Evolutionary conservation across 2,797 vertebrate species (phyloP).

Genomic region (Parambassis ranga): DNA sequence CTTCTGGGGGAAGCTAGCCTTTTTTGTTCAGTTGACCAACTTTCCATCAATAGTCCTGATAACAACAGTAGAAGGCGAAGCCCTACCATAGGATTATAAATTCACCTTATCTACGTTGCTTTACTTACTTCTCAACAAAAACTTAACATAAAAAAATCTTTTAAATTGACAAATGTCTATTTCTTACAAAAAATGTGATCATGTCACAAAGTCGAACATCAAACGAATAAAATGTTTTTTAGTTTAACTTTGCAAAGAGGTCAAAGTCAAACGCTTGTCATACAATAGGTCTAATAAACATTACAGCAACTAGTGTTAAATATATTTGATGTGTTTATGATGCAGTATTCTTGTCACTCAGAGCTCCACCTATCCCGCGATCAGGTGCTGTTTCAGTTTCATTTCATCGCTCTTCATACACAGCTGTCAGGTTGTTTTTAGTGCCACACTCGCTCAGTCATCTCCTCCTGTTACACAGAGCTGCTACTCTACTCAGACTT

Average conservation of each 20-base stretch:
- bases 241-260: not conserved
- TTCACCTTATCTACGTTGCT: no score
- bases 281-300: not conserved
- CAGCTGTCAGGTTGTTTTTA: constrained; percentile 82
- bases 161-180: not conserved
- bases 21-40: not conserved
- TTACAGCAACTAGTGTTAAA: not conserved
- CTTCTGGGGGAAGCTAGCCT: not conserved
- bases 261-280: not conserved
- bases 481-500: constrained; percentile 21
- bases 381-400: constrained; percentile 52
- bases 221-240: not conserved
- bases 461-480: constrained; percentile 74
- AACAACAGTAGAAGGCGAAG: no score
- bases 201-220: no score
- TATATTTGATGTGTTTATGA: constrained; percentile 10
- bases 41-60: not conserved
- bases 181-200: not conserved
- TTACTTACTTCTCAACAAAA: no score
- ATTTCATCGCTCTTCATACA: constrained; percentile 43
- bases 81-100: no score
- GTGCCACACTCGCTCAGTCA: constrained; percentile 55
- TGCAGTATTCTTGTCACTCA: not conserved
- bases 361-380: constrained; percentile 14
- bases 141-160: no score